Percentiles rank a stretch among this genome's conserved stretches.
phyloP scores from a whole-genome alignment of 2,888 invertebrate genomes.

The Calliphora vomitoria region DNA sequence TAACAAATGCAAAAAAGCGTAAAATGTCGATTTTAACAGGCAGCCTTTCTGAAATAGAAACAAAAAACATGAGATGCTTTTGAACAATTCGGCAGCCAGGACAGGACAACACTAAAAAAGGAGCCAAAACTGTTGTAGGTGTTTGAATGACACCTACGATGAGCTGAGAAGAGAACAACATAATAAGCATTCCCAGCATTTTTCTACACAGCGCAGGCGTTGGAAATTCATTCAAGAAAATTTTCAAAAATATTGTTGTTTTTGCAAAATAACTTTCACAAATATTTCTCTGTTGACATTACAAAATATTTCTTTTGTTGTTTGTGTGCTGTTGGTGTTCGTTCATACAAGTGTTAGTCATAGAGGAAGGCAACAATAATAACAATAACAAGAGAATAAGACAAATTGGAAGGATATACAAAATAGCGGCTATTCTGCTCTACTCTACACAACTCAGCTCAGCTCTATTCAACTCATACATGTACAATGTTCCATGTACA shows the following conservation, averaged over 20 bases:
- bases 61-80: slow-evolving; percentile 1
- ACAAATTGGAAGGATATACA: slow-evolving; percentile 61
- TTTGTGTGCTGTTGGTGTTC: slow-evolving; percentile 49
- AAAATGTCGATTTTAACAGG: slow-evolving; percentile 12
- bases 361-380: slow-evolving; percentile 10
- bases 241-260: slow-evolving; percentile 53
- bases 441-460: slow-evolving; percentile 27
- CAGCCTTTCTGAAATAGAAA: neutral
- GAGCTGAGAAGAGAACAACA: slow-evolving; percentile 54
- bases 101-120: slow-evolving; percentile 47
- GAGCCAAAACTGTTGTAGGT: slow-evolving; percentile 52
- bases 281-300: slow-evolving; percentile 72
- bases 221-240: slow-evolving; percentile 78
- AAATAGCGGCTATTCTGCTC: slow-evolving; percentile 65
- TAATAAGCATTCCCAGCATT: slow-evolving; percentile 55
- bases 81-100: slow-evolving; percentile 31
- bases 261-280: slow-evolving; percentile 59
- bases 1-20: slow-evolving; percentile 10
- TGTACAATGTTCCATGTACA: slow-evolving; percentile 21
- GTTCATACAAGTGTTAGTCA: slow-evolving; percentile 65
- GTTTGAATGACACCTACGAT: slow-evolving; percentile 69
- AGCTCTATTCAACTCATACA: slow-evolving; percentile 39
- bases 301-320: slow-evolving; percentile 38
- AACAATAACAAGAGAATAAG: slow-evolving; percentile 17
- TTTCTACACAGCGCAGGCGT: slow-evolving; percentile 70